phyloP scores from a whole-genome alignment of 2,797 vertebrate species.

The Clarias platycephalus region DNA sequence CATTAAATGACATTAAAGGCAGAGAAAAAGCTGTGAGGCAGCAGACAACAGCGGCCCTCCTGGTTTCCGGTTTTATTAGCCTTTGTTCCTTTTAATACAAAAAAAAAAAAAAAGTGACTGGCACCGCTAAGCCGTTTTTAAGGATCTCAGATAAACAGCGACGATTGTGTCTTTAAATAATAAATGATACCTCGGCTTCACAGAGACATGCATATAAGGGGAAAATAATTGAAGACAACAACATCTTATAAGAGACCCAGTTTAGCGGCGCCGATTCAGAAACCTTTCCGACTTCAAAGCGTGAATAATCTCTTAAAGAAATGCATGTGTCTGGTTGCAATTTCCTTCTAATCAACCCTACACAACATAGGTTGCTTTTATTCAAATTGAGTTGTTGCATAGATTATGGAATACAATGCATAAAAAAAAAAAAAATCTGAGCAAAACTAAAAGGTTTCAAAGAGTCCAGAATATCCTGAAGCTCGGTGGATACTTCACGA shows the following conservation, averaged over 20 bases:
- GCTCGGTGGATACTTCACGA: slow-evolving; percentile 43
- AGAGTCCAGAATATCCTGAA: slow-evolving; percentile 67
- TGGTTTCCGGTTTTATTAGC: slow-evolving; percentile 71
- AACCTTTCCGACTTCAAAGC: slow-evolving; percentile 80
- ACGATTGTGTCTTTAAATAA: slow-evolving; percentile 83
- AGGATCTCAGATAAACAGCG: slow-evolving; percentile 78
- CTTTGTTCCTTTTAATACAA: slow-evolving; percentile 80
- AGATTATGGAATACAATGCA: slow-evolving; percentile 68
- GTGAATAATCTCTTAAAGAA: slow-evolving; percentile 79
- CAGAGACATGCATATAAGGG: slow-evolving; percentile 74
- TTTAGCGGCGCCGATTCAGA: slow-evolving; percentile 78
- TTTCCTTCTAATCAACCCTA: slow-evolving; percentile 79
- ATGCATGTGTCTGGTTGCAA: slow-evolving; percentile 74
- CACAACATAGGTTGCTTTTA: slow-evolving; percentile 72
- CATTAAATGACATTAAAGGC: slow-evolving; percentile 78
- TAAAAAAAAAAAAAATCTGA: slow-evolving; percentile 48
- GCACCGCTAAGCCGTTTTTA: slow-evolving; percentile 75
- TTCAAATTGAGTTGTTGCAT: slow-evolving; percentile 76
- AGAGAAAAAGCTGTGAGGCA: slow-evolving; percentile 64
- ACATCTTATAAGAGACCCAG: slow-evolving; percentile 77
- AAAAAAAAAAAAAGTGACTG: slow-evolving; percentile 60
- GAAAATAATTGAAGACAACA: slow-evolving; percentile 86
- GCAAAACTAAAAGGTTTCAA: slow-evolving; percentile 63
- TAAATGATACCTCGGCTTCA: slow-evolving; percentile 78
- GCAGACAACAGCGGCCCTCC: slow-evolving; percentile 67